Base-by-base conservation (phyloP, 1,140 invertebrate species). In the Lycorma delicatula region DNA sequence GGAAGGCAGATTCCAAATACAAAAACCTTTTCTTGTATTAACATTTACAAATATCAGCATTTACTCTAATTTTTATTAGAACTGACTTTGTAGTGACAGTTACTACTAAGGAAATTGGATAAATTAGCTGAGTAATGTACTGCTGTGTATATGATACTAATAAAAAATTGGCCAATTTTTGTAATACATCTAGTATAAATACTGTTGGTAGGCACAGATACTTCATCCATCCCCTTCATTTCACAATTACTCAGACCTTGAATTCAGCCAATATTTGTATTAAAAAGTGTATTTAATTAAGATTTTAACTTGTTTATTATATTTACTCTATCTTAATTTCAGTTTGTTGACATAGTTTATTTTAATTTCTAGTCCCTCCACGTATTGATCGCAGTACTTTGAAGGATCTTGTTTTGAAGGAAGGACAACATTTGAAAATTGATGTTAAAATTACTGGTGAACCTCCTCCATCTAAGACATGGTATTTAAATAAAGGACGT, bases 381-480 rank as follows among this genome's bases (percentile, higher is more conserved):
- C 89, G 86, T 69, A 97, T 98, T 70, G 92, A 96, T 70, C 81
- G 92, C 50, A 87, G 85, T 1, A 91, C 89, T 63, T 76, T 95
- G 61, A 89, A 88, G 61, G 89, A 94, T 66, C 76, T 93, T 4
- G 90, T 84, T 0, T 80, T 95, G 56, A 91, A 92, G 70, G 89
- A 88, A 31, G 92, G 92, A 44, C 88, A 91, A 69, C 79, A 84
- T 48, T 81, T 95, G 58, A 81, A 88, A 7, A 74, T 94, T 60
- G 91, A 93, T 70, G 84, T 93, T 16, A 93, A 93, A 71, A 84
- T 95, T 6, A 85, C 80, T 63, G 93, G 93, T 63, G 92, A 96
- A 76, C 92, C 91, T 5, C 84, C 90, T 64, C 89, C 87, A 69
- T 81, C 78, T 1, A 93, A 92, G 68, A 81, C 81, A 0, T 94